A percentile compares a stretch with the other conserved stretches of the same genome.
Conservation (phyloP, 2,888 invertebrate species). For the Mythimna ferrago region DNA sequence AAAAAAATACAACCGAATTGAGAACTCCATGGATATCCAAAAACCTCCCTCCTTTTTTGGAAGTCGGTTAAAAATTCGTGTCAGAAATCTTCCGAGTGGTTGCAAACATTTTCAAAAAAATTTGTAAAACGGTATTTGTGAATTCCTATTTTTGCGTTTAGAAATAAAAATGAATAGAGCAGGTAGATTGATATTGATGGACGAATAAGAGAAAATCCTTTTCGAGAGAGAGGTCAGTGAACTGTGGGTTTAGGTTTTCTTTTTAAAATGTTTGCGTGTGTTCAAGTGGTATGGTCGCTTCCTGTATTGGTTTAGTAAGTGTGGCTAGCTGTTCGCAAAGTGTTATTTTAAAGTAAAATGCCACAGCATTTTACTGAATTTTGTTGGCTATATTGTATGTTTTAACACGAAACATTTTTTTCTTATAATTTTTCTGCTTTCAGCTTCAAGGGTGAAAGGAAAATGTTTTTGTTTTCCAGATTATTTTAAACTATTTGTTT, state of each 20-base stretch:
- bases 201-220: slow-evolving; percentile 1
- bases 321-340: not conserved
- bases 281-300: not conserved
- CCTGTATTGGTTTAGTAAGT: slow-evolving; percentile 1
- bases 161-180: not conserved
- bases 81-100: no score
- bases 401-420: not conserved
- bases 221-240: slow-evolving; percentile 22
- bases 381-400: not conserved
- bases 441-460: not conserved
- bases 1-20: no score
- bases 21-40: no score
- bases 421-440: not conserved
- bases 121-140: slow-evolving; percentile 1
- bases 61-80: no score
- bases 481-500: no score
- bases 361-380: not conserved
- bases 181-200: not conserved
- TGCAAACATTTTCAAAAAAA: not conserved
- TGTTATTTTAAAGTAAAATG: not conserved
- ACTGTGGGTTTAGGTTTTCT: not conserved
- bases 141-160: not conserved
- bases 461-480: not conserved
- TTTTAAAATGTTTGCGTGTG: slow-evolving; percentile 18
- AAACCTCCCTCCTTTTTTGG: no score